Evolutionary conservation across 2,797 vertebrate species (phyloP).

Genomic region (Myoxocephalus aenaeus): DNA sequence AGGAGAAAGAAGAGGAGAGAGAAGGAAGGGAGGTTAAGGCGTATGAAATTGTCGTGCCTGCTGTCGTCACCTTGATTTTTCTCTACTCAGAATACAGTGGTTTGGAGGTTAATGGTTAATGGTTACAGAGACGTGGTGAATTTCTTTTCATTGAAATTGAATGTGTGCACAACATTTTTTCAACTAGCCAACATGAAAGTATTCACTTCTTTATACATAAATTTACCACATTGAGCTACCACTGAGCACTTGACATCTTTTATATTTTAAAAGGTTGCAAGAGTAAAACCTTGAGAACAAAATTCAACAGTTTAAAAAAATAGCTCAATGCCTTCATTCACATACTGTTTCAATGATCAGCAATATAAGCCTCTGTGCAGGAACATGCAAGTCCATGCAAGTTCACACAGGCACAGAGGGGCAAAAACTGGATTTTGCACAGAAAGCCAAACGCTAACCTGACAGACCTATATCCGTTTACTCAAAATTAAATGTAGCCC

Average conservation of each 20-base stretch:
- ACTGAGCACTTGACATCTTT: conserved; percentile 2
- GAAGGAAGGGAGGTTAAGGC: background rate
- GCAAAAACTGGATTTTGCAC: conserved; percentile 13
- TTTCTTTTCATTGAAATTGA: background rate
- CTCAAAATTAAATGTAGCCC: background rate
- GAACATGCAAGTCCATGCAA: background rate
- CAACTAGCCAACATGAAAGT: background rate
- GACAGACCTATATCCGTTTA: background rate
- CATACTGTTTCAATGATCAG: conserved; percentile 5
- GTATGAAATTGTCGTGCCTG: background rate
- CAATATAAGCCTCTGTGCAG: background rate
- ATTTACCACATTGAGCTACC: too few relatives aligned
- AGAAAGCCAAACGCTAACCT: conserved; percentile 9
- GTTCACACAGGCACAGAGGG: background rate
- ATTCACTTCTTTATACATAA: background rate
- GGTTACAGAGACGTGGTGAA: background rate
- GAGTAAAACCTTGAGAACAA: background rate
- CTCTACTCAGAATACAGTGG: background rate
- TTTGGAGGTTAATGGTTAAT: background rate
- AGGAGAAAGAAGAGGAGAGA: background rate
- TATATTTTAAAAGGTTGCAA: background rate
- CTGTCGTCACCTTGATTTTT: conserved; percentile 16
- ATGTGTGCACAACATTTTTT: background rate
- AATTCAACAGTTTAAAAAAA: conserved; percentile 2
- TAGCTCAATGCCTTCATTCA: background rate